phyloP scores from a whole-genome alignment of 2,888 invertebrate genomes.

The Deilephila elpenor region DNA sequence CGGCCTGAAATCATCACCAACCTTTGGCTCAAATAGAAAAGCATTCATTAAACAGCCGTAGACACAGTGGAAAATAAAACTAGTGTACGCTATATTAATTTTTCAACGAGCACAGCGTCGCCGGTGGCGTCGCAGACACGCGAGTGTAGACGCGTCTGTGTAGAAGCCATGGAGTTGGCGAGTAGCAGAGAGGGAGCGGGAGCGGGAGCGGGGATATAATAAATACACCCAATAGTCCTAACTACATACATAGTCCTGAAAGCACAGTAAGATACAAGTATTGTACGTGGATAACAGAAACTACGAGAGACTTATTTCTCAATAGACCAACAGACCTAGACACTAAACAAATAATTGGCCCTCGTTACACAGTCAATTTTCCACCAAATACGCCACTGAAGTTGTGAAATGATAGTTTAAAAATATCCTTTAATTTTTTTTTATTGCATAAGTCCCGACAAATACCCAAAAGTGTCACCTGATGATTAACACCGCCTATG shows the following conservation, averaged over 20 bases:
- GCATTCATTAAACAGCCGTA: constrained; percentile 34
- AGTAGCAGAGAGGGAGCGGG: not conserved
- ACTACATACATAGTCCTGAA: no score
- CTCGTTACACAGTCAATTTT: no score
- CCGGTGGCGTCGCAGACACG: constrained; percentile 72
- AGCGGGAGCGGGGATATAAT: not conserved
- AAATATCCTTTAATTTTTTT: no score
- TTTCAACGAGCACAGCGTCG: constrained; percentile 71
- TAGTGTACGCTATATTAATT: constrained; percentile 65
- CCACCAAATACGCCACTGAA: no score
- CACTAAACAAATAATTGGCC: not conserved
- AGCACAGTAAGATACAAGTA: no score
- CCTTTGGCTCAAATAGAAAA: not conserved
- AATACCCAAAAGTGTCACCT: no score
- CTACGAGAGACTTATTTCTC: no score
- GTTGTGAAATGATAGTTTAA: no score
- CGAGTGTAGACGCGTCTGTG: constrained; percentile 64
- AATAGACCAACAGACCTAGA: no score
- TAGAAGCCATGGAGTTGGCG: not conserved
- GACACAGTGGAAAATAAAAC: constrained; percentile 29
- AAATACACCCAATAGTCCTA: not conserved
- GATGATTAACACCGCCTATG: no score
- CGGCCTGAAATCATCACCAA: not conserved
- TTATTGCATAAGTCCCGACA: no score
- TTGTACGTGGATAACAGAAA: not conserved